A percentile compares a stretch with the other conserved stretches of the same genome.
phyloP scores from a whole-genome alignment of 2,888 invertebrate genomes.

The Drosophila dives region DNA sequence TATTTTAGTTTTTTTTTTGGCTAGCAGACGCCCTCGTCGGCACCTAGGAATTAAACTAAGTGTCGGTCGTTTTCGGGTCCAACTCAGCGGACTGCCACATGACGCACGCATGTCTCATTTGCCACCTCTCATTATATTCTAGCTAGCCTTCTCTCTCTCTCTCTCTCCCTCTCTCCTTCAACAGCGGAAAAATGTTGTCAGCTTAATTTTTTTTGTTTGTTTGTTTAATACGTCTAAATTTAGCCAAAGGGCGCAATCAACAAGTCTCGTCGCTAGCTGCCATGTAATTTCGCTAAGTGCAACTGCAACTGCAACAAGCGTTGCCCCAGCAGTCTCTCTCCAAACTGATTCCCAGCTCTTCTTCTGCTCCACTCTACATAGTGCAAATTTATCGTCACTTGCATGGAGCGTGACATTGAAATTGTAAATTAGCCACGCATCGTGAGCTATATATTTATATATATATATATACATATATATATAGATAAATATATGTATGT shows the following conservation, averaged over 20 bases:
- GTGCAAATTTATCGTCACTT: constrained; percentile 81
- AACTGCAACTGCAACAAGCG: constrained; percentile 34
- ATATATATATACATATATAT: constrained; percentile 2
- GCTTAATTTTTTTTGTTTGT: constrained; percentile 74
- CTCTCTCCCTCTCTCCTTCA: constrained; percentile 33
- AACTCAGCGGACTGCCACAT: constrained; percentile 54
- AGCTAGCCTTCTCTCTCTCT: background rate
- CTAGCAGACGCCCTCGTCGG: constrained; percentile 57
- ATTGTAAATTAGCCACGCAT: constrained; percentile 82
- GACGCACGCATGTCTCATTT: constrained; percentile 73
- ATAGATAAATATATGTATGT: constrained; percentile 4
- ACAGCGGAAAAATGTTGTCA: constrained; percentile 70
- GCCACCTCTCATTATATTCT: constrained; percentile 5
- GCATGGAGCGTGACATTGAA: constrained; percentile 82
- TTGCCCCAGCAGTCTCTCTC: constrained; percentile 17
- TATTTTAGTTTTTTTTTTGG: constrained; percentile 8
- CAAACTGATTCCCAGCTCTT: constrained; percentile 6
- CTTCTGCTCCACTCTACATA: constrained; percentile 27
- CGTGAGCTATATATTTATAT: constrained; percentile 30
- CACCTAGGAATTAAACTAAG: constrained; percentile 78
- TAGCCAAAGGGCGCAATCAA: constrained; percentile 72
- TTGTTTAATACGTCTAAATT: constrained; percentile 74
- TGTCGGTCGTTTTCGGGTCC: constrained; percentile 59
- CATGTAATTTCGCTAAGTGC: constrained; percentile 77
- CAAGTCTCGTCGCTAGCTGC: constrained; percentile 66